A percentile compares a stretch with the other conserved stretches of the same genome.
phyloP scores from a whole-genome alignment of 2,888 invertebrate genomes.

The Osedax fenrisi region DNA sequence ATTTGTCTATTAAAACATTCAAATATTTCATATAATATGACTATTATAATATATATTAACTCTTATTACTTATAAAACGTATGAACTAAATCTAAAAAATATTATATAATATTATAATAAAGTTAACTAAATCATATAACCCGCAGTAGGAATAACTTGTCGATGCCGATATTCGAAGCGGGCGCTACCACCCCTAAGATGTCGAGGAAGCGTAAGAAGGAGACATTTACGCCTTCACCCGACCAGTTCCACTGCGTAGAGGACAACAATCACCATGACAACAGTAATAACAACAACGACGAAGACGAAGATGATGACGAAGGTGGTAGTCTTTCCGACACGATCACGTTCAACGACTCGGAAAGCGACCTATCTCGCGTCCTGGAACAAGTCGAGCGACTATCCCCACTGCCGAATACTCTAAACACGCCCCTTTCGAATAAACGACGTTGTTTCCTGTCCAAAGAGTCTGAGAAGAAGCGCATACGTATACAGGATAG shows the following conservation, averaged over 20 bases:
- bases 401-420: conserved; percentile 34
- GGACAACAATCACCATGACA: neutral
- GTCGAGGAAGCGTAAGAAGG: neutral
- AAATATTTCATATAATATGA: too few species aligned
- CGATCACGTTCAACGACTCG: conserved; percentile 40
- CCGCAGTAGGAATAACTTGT: too few species aligned
- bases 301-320: too few species aligned
- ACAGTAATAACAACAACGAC: neutral
- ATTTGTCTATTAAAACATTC: too few species aligned
- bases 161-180: too few species aligned
- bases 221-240: neutral
- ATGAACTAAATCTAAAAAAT: too few species aligned
- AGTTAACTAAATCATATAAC: too few species aligned
- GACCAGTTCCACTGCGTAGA: neutral
- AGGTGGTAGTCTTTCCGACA: too few species aligned
- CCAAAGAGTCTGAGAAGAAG: neutral
- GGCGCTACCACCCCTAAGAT: neutral
- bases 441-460: neutral
- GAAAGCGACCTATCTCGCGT: conserved; percentile 44
- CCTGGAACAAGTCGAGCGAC: conserved; percentile 45
- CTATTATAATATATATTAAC: too few species aligned
- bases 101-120: too few species aligned
- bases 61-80: too few species aligned
- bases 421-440: neutral
- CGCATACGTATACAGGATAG: neutral